Evolutionary conservation across 2,113 vertebrate species (phyloP).

Genomic region (Hypomesus transpacificus): DNA sequence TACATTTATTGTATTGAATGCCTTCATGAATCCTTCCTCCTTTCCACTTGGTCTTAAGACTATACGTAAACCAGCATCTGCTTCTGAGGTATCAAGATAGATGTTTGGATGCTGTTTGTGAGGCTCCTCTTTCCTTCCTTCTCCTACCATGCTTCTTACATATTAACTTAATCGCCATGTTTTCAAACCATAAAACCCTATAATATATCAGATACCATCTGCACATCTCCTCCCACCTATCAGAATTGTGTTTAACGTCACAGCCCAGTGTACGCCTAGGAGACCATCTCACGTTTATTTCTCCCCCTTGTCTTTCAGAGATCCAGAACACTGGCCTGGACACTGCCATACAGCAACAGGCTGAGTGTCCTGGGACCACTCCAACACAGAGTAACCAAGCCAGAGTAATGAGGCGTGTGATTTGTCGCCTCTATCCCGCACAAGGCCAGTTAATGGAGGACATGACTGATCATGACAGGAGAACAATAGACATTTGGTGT

Average conservation of each 20-base stretch:
- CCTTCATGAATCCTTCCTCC: background rate
- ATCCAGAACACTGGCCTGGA: slow-evolving; percentile 26
- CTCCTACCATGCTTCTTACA: background rate
- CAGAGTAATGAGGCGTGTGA: slow-evolving; percentile 78
- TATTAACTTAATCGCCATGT: background rate
- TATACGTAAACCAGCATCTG: background rate
- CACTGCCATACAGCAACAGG: slow-evolving; percentile 61
- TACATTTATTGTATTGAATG: background rate
- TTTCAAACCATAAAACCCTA: background rate
- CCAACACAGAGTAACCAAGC: slow-evolving; percentile 73
- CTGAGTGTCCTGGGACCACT: slow-evolving; percentile 63
- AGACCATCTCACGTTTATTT: background rate
- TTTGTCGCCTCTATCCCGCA: slow-evolving; percentile 73
- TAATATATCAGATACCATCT: background rate
- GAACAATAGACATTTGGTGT: slow-evolving; percentile 71
- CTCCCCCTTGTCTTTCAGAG: slow-evolving; percentile 25
- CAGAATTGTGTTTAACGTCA: background rate
- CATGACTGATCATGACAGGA: slow-evolving; percentile 77
- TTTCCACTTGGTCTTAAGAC: too few species aligned
- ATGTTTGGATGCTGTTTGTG: background rate
- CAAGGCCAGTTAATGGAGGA: slow-evolving; percentile 67
- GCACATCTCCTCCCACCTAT: background rate
- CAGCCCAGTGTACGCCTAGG: background rate
- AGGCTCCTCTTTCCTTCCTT: background rate
- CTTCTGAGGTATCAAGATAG: background rate